These are phyloP conservation scores for Atherinomorus stipes DNA, from an alignment of 2,113 vertebrate species.

Conservation along the genomic window DNA sequence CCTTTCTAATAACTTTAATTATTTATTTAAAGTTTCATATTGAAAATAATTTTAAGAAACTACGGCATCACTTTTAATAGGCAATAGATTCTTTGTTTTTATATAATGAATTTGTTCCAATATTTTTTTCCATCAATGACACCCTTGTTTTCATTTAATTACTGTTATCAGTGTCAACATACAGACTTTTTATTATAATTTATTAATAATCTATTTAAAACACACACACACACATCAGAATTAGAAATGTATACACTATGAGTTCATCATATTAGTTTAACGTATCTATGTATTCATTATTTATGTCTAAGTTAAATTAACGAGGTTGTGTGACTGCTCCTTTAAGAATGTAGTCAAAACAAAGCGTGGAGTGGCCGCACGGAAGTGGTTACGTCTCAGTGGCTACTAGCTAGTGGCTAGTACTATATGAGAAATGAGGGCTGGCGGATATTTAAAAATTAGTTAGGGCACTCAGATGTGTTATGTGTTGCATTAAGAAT, in stretches of 20 bases:
- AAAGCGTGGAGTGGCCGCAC: slow-evolving; percentile 71
- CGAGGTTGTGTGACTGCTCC: slow-evolving; percentile 43
- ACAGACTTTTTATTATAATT: neutral
- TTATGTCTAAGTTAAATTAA: neutral
- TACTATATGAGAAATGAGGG: slow-evolving; percentile 54
- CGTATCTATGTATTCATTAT: too few relatives aligned
- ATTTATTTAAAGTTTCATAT: neutral
- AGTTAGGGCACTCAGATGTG: slow-evolving; percentile 8
- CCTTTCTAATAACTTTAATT: neutral
- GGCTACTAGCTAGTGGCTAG: slow-evolving; percentile 1
- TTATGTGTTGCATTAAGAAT: neutral
- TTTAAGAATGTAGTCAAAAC: slow-evolving; percentile 81
- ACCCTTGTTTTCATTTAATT: too few relatives aligned
- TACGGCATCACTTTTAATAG: too few relatives aligned
- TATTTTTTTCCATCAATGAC: too few relatives aligned
- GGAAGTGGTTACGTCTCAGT: slow-evolving; percentile 71
- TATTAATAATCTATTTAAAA: too few relatives aligned
- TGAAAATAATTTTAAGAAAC: neutral
- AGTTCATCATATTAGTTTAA: neutral
- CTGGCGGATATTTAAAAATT: slow-evolving; percentile 25
- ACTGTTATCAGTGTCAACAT: too few relatives aligned
- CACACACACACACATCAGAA: too few relatives aligned
- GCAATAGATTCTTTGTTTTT: too few relatives aligned
- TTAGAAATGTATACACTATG: neutral
- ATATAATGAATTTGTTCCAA: too few relatives aligned